Evolutionary conservation across 2,888 invertebrate species (phyloP).

Genomic region (Lobophora halterata): DNA sequence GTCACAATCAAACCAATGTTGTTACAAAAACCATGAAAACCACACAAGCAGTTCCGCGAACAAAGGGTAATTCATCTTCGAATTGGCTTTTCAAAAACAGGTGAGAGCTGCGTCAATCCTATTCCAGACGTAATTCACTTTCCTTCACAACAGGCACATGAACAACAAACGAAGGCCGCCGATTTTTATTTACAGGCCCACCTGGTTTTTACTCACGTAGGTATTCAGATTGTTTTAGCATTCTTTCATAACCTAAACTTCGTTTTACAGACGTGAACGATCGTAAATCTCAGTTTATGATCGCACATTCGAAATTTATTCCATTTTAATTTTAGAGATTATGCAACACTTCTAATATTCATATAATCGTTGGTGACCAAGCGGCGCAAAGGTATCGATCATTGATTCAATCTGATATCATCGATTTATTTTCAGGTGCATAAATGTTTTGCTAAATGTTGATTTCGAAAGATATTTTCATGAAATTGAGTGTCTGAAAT

Average conservation of each 20-base stretch:
- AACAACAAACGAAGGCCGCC: conserved; percentile 61
- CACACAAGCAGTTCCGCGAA: conserved; percentile 55
- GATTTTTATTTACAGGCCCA: conserved; percentile 62
- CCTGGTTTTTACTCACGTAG: conserved; percentile 61
- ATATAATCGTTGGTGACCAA: too few species aligned
- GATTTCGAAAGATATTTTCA: too few species aligned
- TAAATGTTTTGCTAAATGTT: conserved; percentile 9
- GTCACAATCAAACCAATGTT: conserved; percentile 51
- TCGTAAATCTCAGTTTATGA: conserved; percentile 69
- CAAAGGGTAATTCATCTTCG: conserved; percentile 71
- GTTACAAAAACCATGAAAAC: conserved; percentile 56
- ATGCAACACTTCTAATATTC: conserved; percentile 44
- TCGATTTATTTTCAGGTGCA: not conserved
- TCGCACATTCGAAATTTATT: conserved; percentile 58
- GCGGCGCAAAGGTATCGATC: too few species aligned
- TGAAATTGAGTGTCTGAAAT: conserved; percentile 46
- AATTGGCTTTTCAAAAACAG: conserved; percentile 68
- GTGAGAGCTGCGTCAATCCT: conserved; percentile 62
- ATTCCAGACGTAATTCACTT: conserved; percentile 56
- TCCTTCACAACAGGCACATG: conserved; percentile 52
- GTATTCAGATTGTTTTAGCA: conserved; percentile 60
- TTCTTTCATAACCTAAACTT: conserved; percentile 70
- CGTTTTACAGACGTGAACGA: conserved; percentile 57
- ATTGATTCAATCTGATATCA: conserved; percentile 1
- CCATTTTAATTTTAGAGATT: conserved; percentile 59